Conservation (phyloP, 2,797 vertebrate species). For the Dicrostonyx torquatus region DNA sequence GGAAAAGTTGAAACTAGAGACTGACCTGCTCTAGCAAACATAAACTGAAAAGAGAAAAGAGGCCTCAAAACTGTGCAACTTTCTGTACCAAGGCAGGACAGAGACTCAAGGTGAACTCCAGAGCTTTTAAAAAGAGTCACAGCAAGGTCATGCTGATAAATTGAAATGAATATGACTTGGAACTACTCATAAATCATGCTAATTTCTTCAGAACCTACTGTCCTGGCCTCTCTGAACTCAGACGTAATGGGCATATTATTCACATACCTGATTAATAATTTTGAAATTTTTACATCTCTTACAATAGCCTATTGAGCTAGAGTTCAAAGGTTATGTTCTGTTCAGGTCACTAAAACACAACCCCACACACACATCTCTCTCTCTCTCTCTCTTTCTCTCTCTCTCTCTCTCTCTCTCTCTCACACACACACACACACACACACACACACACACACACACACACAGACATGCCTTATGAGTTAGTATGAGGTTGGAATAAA, state of each 20-base stretch:
- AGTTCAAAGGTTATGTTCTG: slow-evolving; percentile 64
- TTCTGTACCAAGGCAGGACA: slow-evolving; percentile 39
- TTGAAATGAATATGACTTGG: slow-evolving; percentile 73
- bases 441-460: accelerated
- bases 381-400: no score
- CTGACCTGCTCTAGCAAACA: neutral
- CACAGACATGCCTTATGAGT: neutral
- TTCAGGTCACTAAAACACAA: slow-evolving; percentile 19
- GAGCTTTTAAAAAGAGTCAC: slow-evolving; percentile 58
- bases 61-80: slow-evolving; percentile 1
- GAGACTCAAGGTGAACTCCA: slow-evolving; percentile 70
- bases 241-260: slow-evolving; percentile 73
- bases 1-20: slow-evolving; percentile 52
- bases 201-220: slow-evolving; percentile 73
- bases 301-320: slow-evolving; percentile 57
- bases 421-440: no score
- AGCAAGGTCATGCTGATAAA: slow-evolving; percentile 79
- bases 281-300: slow-evolving; percentile 66
- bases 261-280: slow-evolving; percentile 70
- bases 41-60: slow-evolving; percentile 36
- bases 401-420: no score
- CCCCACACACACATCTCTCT: accelerated
- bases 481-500: neutral
- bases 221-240: slow-evolving; percentile 74
- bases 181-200: slow-evolving; percentile 81